Evolutionary conservation across 2,797 vertebrate genomes (phyloP).

Genomic region (Pterois miles): DNA sequence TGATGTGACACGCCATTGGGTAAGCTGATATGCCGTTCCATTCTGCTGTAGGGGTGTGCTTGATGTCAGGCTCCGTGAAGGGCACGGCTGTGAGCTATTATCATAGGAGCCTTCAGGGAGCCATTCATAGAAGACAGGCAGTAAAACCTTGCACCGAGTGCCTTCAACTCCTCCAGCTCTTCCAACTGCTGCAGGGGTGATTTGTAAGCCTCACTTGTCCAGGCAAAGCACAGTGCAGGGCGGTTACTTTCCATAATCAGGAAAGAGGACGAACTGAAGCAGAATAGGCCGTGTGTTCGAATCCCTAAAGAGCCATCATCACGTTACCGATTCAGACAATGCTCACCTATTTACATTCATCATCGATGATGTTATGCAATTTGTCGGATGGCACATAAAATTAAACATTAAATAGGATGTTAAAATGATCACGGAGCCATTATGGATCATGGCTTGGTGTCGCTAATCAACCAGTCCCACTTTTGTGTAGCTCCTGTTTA

Average conservation of each 20-base stretch:
- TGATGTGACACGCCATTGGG: conserved; percentile 72
- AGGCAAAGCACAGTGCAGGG: conserved; percentile 68
- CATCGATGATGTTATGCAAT: conserved; percentile 52
- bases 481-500: conserved; percentile 18
- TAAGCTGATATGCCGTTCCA: conserved; percentile 74
- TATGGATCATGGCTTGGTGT: conserved; percentile 29
- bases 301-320: conserved; percentile 46
- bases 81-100: conserved; percentile 82
- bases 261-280: conserved; percentile 59
- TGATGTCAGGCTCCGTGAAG: conserved; percentile 79
- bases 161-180: conserved; percentile 78
- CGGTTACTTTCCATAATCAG: conserved; percentile 73
- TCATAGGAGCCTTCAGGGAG: conserved; percentile 79
- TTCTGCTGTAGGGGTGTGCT: conserved; percentile 77
- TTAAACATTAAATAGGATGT: conserved; percentile 53
- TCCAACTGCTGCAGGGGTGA: conserved; percentile 75
- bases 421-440: conserved; percentile 35
- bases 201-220: conserved; percentile 80
- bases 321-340: conserved; percentile 52
- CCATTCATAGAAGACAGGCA: conserved; percentile 81
- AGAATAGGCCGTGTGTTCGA: conserved; percentile 55
- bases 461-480: conserved; percentile 16
- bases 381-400: conserved; percentile 49
- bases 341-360: conserved; percentile 61
- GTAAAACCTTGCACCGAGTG: conserved; percentile 77